Evolutionary conservation across 2,113 vertebrate species (phyloP).

Genomic region (Cacatua alba): DNA sequence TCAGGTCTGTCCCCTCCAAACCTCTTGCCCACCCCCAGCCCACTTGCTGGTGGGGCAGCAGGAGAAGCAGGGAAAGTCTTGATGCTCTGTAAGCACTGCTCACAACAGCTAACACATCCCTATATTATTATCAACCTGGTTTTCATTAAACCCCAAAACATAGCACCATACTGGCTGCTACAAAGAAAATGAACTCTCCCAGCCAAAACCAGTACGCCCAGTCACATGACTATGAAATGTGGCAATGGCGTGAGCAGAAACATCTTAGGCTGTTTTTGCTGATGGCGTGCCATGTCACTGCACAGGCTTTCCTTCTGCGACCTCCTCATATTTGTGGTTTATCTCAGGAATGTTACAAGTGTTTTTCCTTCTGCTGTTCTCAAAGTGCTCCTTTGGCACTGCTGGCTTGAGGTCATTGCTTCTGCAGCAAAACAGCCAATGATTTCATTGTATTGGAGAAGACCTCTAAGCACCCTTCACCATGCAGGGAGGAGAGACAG

Average conservation of each 20-base stretch:
- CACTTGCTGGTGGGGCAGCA: rapidly evolving
- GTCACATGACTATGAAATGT: neutral
- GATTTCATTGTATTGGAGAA: neutral
- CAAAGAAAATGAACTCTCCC: neutral
- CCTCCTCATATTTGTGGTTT: neutral
- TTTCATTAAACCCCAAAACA: neutral
- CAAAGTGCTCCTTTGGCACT: neutral
- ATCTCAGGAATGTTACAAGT: slow-evolving; percentile 39
- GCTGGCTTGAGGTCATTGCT: neutral
- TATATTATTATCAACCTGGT: rapidly evolving
- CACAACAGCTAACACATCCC: neutral
- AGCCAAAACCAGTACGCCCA: neutral
- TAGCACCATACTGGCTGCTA: neutral
- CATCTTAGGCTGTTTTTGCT: neutral
- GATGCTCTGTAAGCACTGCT: neutral
- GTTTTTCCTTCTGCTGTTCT: neutral
- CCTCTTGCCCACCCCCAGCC: neutral
- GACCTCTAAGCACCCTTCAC: neutral
- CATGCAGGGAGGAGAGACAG: neutral
- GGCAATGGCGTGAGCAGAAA: neutral
- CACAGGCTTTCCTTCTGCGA: neutral
- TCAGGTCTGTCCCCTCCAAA: neutral
- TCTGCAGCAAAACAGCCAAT: neutral
- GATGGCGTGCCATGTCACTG: neutral
- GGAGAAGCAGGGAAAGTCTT: neutral